Evolutionary conservation across 64 coral and sea anemone species (phyloP).

Genomic region (Porites lutea): DNA sequence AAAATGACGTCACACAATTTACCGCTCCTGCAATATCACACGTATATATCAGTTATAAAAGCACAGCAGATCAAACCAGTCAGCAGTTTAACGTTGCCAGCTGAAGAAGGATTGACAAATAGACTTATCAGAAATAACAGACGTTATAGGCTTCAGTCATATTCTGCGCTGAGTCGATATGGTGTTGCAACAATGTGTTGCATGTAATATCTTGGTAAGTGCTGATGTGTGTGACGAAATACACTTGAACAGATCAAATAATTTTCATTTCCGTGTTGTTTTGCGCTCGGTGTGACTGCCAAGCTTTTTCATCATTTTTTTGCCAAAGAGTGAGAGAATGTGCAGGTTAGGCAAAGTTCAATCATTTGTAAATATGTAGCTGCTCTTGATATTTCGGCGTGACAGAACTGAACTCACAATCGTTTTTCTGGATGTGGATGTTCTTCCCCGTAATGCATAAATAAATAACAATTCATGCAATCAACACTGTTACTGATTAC

Average conservation of each 20-base stretch:
- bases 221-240: not conserved
- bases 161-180: not conserved
- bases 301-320: not conserved
- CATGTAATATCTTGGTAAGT: slow-evolving; percentile 34
- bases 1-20: slow-evolving; percentile 3
- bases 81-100: not conserved
- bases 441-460: too few species aligned
- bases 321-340: not conserved
- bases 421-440: too few species aligned
- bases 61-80: not conserved
- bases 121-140: not conserved
- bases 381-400: too few species aligned
- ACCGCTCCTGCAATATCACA: not conserved
- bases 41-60: not conserved
- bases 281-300: not conserved
- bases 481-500: too few species aligned
- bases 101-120: not conserved
- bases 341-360: not conserved
- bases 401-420: too few species aligned
- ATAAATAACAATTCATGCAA: too few species aligned
- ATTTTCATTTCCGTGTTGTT: not conserved
- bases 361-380: not conserved
- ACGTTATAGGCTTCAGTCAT: too few species aligned
- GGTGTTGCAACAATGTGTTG: slow-evolving; percentile 30
- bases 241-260: not conserved